Evolutionary conservation across 2,113 vertebrate genomes (phyloP).

Genomic region (Scortum barcoo): DNA sequence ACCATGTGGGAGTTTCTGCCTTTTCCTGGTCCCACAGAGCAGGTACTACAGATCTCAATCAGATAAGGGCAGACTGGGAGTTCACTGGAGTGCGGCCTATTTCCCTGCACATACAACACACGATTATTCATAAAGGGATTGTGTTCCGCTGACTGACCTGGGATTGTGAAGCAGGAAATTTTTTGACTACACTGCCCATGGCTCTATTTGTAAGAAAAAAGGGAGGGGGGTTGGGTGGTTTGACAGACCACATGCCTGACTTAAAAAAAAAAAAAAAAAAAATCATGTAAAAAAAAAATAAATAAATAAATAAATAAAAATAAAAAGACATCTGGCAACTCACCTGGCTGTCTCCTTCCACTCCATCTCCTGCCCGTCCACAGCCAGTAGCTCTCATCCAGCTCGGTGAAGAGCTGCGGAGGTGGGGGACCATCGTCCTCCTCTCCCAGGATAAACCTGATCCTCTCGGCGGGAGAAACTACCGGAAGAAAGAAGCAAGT

Average conservation of each 20-base stretch:
- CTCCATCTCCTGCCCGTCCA: slow-evolving; percentile 98
- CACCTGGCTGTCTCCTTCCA: slow-evolving; percentile 99
- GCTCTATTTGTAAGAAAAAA: neutral
- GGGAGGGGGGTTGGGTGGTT: neutral
- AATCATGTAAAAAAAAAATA: too few relatives aligned
- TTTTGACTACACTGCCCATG: neutral
- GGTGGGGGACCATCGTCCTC: slow-evolving; percentile 95
- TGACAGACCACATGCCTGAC: neutral
- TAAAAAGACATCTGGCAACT: slow-evolving; percentile 42
- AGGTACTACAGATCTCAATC: slow-evolving; percentile 52
- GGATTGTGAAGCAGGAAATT: slow-evolving; percentile 36
- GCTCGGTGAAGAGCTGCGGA: slow-evolving; percentile 98
- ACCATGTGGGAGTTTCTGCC: slow-evolving; percentile 64
- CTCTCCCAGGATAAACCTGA: slow-evolving; percentile 96
- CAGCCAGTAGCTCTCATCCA: slow-evolving; percentile 94
- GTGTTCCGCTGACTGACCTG: slow-evolving; percentile 34
- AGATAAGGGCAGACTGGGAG: slow-evolving; percentile 67
- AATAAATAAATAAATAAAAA: too few relatives aligned
- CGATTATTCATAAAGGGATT: slow-evolving; percentile 49
- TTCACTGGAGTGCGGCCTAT: slow-evolving; percentile 51
- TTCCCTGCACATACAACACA: slow-evolving; percentile 57
- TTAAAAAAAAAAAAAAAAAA: neutral
- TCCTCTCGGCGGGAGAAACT: slow-evolving; percentile 97
- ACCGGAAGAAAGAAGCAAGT: slow-evolving; percentile 30
- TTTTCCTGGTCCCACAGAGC: slow-evolving; percentile 66